Base-by-base conservation (phyloP, 2,888 invertebrate species). In the Copidosoma aretas region DNA sequence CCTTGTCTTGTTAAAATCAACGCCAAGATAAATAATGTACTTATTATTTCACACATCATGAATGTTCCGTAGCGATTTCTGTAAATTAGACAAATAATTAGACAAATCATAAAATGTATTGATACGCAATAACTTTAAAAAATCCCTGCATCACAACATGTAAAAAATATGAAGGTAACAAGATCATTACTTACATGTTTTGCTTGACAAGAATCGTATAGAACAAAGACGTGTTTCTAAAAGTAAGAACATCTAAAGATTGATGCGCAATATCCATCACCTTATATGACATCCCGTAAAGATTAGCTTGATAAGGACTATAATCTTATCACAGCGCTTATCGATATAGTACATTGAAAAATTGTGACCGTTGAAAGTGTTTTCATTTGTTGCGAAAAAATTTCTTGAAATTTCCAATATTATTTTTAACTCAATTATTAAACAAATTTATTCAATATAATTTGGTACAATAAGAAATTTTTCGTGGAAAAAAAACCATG, bases 291-390 rank as follows among this genome's bases (percentile, higher is more conserved):
- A 59, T 58, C 57, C 59, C 49, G 51, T 46, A 41, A 25, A 56
- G 51, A 32, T 32, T 32, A 54, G 21, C n/a, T 71, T 64, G 68
- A 72, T 72, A 70, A 70, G 65, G 58, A 12, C n/a, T 43, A 17
- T 70, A 70, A 70, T 72, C 70, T 72, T 70, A 72, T 72, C 72
- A 53, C 5, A 52, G 39, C 52, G 60, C 46, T 68, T 57, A 63
- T 51, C 59, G 46, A 65, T 41, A 46, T 10, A 24, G 21, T 60
- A 58, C 57, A 68, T 54, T 53, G 52, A 52, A 49, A 24, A 64
- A 67, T 32, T 32, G 8, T 8, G 8, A 32, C 32, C 32, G 8
- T 5, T 8, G 32, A 64, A 62, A 58, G 12, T 2, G 15, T 46
- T 46, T 46, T 46, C 17, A 46, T 46, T 14, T 46, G 12, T 46